Evolutionary conservation across 2,113 vertebrate genomes (phyloP).

Genomic region (Thalassarche chlororhynchos): DNA sequence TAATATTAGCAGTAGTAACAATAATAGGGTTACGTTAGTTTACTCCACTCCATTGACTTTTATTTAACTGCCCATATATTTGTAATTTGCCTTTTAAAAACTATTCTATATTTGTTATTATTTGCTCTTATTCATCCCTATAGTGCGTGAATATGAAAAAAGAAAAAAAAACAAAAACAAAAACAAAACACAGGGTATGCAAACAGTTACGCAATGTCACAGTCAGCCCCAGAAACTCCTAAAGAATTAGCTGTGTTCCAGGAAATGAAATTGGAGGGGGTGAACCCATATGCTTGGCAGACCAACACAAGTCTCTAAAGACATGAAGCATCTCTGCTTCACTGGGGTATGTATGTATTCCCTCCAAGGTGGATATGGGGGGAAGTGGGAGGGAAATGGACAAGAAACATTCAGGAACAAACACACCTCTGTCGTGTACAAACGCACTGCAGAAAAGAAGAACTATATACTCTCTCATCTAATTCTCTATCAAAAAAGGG

Average conservation of each 20-base stretch:
- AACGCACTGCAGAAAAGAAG: not conserved
- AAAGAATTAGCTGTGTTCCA: not conserved
- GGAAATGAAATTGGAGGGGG: fast-evolving
- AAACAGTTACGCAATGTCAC: not conserved
- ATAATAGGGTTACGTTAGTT: not conserved
- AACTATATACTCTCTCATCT: fast-evolving
- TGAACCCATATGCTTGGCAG: not conserved
- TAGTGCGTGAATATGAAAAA: not conserved
- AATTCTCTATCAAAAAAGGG: not conserved
- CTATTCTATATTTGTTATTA: not conserved
- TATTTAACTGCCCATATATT: not conserved
- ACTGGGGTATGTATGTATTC: fast-evolving
- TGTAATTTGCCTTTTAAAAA: not conserved
- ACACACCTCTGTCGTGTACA: not conserved
- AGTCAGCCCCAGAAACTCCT: not conserved
- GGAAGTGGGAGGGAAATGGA: not conserved
- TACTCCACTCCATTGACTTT: not conserved
- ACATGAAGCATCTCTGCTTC: not conserved
- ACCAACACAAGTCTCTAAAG: not conserved
- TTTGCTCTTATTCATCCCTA: not conserved
- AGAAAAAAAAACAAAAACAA: too few relatives aligned
- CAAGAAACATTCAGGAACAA: not conserved
- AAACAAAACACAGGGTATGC: too few relatives aligned
- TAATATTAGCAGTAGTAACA: not conserved
- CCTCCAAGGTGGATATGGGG: not conserved